phyloP scores from a whole-genome alignment of 2,888 invertebrate genomes.

The Schrankia costaestrigalis region DNA sequence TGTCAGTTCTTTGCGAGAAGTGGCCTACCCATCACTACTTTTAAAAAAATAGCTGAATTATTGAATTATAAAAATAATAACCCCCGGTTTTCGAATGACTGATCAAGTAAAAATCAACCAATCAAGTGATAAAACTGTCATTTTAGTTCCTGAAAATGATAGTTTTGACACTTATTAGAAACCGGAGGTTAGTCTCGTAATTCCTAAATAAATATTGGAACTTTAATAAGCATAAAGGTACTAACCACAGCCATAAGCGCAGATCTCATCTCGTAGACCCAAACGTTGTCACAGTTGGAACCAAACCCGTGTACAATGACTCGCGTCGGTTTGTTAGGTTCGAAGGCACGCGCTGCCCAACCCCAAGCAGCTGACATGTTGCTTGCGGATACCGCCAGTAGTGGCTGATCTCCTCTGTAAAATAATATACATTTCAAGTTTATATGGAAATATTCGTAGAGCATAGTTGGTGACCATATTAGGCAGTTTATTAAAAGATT shows the following conservation, averaged over 20 bases:
- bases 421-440: background rate
- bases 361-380: conserved; percentile 86
- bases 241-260: conserved; percentile 93
- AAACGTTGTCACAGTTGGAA: conserved; percentile 93
- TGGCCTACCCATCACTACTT: no score
- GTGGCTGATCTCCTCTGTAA: conserved; percentile 81
- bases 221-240: conserved; percentile 15
- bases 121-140: no score
- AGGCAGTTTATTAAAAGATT: no score
- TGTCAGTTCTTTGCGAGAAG: no score
- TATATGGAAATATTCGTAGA: no score
- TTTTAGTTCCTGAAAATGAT: no score
- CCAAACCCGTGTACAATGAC: conserved; percentile 97
- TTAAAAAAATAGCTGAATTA: no score
- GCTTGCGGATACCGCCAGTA: conserved; percentile 86
- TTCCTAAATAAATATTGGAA: background rate
- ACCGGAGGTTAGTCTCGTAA: background rate
- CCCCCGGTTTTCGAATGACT: no score
- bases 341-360: conserved; percentile 84
- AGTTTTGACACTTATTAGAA: no score
- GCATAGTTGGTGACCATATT: no score
- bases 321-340: conserved; percentile 84
- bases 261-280: conserved; percentile 96
- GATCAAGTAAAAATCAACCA: no score
- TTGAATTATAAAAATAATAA: no score